phyloP scores from a whole-genome alignment of 2,113 vertebrate genomes.

The Labrus mixtus region DNA sequence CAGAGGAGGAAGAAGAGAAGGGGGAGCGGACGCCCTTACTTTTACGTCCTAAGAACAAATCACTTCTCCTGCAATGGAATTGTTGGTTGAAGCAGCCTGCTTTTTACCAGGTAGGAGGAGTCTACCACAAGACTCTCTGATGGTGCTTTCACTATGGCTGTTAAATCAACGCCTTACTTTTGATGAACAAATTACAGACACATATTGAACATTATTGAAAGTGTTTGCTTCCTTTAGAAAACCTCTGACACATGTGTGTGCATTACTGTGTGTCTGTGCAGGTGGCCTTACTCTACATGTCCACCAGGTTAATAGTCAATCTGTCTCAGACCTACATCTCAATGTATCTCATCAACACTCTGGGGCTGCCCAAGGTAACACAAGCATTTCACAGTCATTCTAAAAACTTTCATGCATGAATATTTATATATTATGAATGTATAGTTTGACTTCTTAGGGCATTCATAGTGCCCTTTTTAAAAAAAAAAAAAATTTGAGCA shows the following conservation, averaged over 20 bases:
- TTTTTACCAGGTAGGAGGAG: slow-evolving; percentile 91
- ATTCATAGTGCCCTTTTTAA: no score
- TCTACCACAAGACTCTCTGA: no score
- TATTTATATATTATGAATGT: no score
- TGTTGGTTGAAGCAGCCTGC: slow-evolving; percentile 92
- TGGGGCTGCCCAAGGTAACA: slow-evolving; percentile 92
- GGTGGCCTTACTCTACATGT: slow-evolving; percentile 95
- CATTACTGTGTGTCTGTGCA: slow-evolving; percentile 59
- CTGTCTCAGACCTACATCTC: slow-evolving; percentile 96
- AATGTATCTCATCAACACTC: slow-evolving; percentile 94
- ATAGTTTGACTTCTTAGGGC: no score
- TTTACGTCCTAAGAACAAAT: neutral
- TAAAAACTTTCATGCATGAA: neutral
- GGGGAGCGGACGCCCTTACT: slow-evolving; percentile 81
- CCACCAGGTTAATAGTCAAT: slow-evolving; percentile 93
- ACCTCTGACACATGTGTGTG: neutral
- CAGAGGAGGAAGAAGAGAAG: slow-evolving; percentile 51
- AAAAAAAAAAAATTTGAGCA: no score
- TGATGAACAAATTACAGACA: no score
- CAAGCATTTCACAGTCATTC: neutral
- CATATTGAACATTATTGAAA: no score
- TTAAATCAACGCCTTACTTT: no score
- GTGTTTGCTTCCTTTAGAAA: neutral
- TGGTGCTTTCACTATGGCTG: no score
- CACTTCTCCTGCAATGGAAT: slow-evolving; percentile 85